phyloP scores from a whole-genome alignment of 2,888 invertebrate genomes.

The Synergus itoensis region DNA sequence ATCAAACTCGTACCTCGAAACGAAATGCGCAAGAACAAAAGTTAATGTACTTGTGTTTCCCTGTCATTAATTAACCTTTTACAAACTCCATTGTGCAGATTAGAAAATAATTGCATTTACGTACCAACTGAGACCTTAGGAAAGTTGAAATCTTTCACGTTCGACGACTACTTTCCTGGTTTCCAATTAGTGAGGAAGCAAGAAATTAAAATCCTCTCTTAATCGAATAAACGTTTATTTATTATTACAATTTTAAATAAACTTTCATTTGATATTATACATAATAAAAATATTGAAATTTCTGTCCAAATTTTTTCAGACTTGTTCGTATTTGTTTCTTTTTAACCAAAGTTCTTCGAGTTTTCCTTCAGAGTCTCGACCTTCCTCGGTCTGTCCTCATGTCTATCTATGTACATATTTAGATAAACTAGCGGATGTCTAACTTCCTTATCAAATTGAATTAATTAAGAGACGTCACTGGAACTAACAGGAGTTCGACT shows the following conservation, averaged over 20 bases:
- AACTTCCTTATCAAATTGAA: conserved; percentile 26
- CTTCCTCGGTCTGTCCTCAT: not conserved
- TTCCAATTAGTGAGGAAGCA: not conserved
- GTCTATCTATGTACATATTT: not conserved
- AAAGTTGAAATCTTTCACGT: not conserved
- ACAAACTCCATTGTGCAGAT: conserved; percentile 20
- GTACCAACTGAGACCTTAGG: not conserved
- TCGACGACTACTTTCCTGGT: not conserved
- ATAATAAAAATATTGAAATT: not conserved
- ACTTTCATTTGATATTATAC: too few relatives aligned
- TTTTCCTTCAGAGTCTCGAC: not conserved
- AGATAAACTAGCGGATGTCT: not conserved
- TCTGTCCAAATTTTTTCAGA: not conserved
- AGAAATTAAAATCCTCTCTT: not conserved
- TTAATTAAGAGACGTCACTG: conserved; percentile 24
- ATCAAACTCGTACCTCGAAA: conserved; percentile 42
- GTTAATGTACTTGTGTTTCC: not conserved
- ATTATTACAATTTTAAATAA: too few relatives aligned
- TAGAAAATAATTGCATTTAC: conserved; percentile 18
- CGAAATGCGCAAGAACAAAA: conserved; percentile 27
- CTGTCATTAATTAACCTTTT: not conserved
- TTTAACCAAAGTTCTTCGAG: not conserved
- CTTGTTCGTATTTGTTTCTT: not conserved
- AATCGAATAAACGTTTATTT: not conserved
- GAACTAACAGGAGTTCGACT: not conserved